These are phyloP conservation scores for Silvanus unidentatus DNA, from an alignment of 2,888 invertebrate species.

Conservation along the genomic window DNA sequence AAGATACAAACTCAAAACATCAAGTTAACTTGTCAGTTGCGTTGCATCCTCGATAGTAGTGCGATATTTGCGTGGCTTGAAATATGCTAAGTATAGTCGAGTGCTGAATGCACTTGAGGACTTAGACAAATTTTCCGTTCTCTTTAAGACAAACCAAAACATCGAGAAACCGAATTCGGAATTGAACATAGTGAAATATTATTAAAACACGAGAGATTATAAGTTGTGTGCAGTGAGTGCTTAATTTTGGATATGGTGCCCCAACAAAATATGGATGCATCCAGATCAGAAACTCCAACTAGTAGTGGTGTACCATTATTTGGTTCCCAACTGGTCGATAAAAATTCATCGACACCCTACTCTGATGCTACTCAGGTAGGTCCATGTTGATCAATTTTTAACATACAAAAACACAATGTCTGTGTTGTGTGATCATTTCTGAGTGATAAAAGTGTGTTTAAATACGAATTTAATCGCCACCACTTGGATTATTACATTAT, in stretches of 20 bases:
- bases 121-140: slow-evolving; percentile 33
- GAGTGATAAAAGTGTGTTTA: too few relatives aligned
- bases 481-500: background rate
- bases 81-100: slow-evolving; percentile 41
- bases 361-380: slow-evolving; percentile 96
- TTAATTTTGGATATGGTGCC: slow-evolving; percentile 59
- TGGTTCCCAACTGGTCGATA: slow-evolving; percentile 85
- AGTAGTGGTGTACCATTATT: slow-evolving; percentile 67
- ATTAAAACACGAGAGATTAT: slow-evolving; percentile 9
- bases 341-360: slow-evolving; percentile 90
- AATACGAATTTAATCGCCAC: too few relatives aligned
- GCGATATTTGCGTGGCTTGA: slow-evolving; percentile 33
- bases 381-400: slow-evolving; percentile 20
- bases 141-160: too few relatives aligned
- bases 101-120: slow-evolving; percentile 39
- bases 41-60: slow-evolving; percentile 45
- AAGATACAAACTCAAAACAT: slow-evolving; percentile 45
- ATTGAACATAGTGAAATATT: slow-evolving; percentile 14
- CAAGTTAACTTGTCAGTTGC: slow-evolving; percentile 55
- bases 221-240: slow-evolving; percentile 20
- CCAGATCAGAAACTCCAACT: slow-evolving; percentile 44
- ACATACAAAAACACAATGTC: too few relatives aligned
- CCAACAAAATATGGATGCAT: slow-evolving; percentile 55
- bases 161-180: too few relatives aligned
- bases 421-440: background rate